These are phyloP conservation scores for Parnassius apollo DNA, from an alignment of 2,888 invertebrate genomes.

Conservation along the genomic window DNA sequence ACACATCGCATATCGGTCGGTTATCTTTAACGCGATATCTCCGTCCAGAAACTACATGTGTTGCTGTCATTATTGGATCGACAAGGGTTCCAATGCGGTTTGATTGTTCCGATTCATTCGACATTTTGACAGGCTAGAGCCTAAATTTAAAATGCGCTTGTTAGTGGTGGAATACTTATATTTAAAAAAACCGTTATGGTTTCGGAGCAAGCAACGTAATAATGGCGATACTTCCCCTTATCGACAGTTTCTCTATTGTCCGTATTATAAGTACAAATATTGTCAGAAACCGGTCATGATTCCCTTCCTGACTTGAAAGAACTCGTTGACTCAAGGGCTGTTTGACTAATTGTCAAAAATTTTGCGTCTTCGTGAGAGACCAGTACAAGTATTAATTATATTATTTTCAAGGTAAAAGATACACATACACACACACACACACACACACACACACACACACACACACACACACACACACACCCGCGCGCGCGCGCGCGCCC, in stretches of 20 bases:
- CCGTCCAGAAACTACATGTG: slow-evolving; percentile 31
- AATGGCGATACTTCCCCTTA: slow-evolving; percentile 54
- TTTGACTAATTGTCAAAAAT: slow-evolving; percentile 48
- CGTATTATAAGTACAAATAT: slow-evolving; percentile 39
- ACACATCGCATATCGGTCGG: slow-evolving; percentile 33
- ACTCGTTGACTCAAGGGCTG: slow-evolving; percentile 42
- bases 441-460: too few relatives aligned
- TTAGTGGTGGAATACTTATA: slow-evolving; percentile 40
- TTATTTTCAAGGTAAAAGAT: not conserved
- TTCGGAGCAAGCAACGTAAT: slow-evolving; percentile 53
- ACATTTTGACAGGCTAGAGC: slow-evolving; percentile 46
- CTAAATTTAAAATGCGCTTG: slow-evolving; percentile 48
- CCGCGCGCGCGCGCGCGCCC: rapidly evolving
- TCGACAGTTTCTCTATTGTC: slow-evolving; percentile 53
- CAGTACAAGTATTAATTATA: slow-evolving; percentile 11
- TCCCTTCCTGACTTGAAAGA: slow-evolving; percentile 53
- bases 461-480: too few relatives aligned
- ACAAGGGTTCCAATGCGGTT: slow-evolving; percentile 53
- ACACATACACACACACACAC: too few relatives aligned
- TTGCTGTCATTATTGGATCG: slow-evolving; percentile 56
- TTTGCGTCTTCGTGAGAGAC: slow-evolving; percentile 17
- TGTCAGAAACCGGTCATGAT: slow-evolving; percentile 45
- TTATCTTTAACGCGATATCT: slow-evolving; percentile 38
- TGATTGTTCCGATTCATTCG: slow-evolving; percentile 58
- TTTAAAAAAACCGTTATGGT: slow-evolving; percentile 25